Base-by-base conservation (phyloP, 2,888 invertebrate species). In the Corbicula japonica region DNA sequence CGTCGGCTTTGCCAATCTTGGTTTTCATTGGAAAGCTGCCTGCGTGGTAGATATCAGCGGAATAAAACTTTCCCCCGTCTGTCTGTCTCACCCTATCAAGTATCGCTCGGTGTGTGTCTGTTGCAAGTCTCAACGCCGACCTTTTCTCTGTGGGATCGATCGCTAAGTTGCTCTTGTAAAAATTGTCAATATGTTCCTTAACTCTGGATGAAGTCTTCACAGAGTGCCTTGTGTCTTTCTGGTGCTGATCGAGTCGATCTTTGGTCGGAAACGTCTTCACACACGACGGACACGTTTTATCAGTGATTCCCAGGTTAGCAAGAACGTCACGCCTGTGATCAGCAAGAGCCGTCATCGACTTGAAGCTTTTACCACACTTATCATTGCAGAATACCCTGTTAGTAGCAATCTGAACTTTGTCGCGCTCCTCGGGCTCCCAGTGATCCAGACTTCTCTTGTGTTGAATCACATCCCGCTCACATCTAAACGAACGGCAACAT, bases 1-100 rank as follows among this genome's bases (percentile, higher is more conserved):
- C 74, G 34, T 71, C 72, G 8, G 79, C 70, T 35, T 75, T 70
- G 44, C 79, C 79, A 41, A 79, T 74, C 56, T 79, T 79, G 0
- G 70, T 66, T 56, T 74, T 74, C 6, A 52, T 48, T 1, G 79
- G 63, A 32, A 54, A 65, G 46, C 74, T 79, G 10, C 79, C 79
- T n/a, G 74, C 74, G 26, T 71, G 74, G 1, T 61, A 6, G n/a
- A 70, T 30, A 52, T 75, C 65, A 28, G 38, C 18, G 8, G 63
- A 63, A 54, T 75, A 79, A 18, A 79, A 66, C 12, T 70, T 34
- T 1, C 79, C 79, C 10, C 66, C 79, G 1, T 74, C 65, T n/a
- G 65, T 48, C 34, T 66, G 44, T 30, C 48, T 74, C 1, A 79
- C 66, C 32, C 61, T 35, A 8, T 12, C 28, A 34, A 75, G 61